Base-by-base conservation (phyloP, 2,888 invertebrate species). In the Polyploca ridens region DNA sequence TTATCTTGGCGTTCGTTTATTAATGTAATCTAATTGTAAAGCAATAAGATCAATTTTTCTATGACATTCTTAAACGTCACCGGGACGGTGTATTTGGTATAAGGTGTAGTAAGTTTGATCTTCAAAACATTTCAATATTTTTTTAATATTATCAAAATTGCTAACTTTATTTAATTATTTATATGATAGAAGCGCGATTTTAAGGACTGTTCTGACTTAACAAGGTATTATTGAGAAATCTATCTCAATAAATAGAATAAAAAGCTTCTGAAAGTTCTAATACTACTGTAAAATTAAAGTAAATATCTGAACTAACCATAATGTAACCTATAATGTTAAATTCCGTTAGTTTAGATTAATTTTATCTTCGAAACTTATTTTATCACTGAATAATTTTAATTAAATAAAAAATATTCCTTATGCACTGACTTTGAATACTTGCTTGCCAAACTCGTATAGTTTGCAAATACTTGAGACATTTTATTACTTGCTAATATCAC, bases 281-380 rank as follows among this genome's bases (percentile, higher is more conserved):
- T 46, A 46, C 6, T 5, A 49, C n/a, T 7, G 5, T 14, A 49
- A 54, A 19, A 54, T 19, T 7, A n/a, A 54, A 54, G 19, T n/a
- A 16, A 0, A 8, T 54, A 19, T 54, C 49, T 54, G 49, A 54
- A 19, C 16, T 3, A 16, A 16, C 49, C 49, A 54, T 54, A 19
- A 49, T 19, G n/a, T n/a, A n/a, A n/a, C n/a, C n/a, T n/a, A n/a
- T 14, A 19, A 10, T 54, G 16, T 54, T 54, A 19, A 54, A 54
- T 54, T 54, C 19, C 54, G 19, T 54, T 49, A 54, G 54, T 54
- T 54, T 54, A 54, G 54, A 19, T 54, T 19, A 19, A 54, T 54
- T n/a, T 54, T 19, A 19, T 8, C 19, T 54, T 54, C 54, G 19
- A 10, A 54, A 19, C 54, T 54, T 54, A 16, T 49, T n/a, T 49